These are phyloP conservation scores for Pseudomyrmex cubaensis DNA, from an alignment of 1,140 invertebrate genomes.

Conservation along the genomic window DNA sequence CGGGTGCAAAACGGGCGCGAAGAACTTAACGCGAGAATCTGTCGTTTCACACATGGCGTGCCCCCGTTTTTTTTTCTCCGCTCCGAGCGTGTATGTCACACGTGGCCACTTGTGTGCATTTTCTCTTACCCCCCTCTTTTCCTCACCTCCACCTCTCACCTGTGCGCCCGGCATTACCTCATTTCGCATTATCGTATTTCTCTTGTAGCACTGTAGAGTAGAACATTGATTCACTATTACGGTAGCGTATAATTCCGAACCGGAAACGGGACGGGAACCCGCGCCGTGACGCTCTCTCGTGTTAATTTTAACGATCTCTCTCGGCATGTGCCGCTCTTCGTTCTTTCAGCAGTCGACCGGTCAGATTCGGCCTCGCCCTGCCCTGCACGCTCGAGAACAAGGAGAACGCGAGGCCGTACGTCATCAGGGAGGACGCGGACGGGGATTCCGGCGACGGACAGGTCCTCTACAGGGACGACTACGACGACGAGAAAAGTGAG, in stretches of 20 bases:
- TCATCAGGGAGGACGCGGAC: slow-evolving; percentile 88
- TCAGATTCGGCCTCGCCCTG: slow-evolving; percentile 90
- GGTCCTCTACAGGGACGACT: slow-evolving; percentile 92
- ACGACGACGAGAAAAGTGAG: slow-evolving; percentile 89
- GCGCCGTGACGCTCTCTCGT: too few species aligned
- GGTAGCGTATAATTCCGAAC: slow-evolving; percentile 64
- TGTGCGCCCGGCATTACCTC: slow-evolving; percentile 34
- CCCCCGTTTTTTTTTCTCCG: slow-evolving; percentile 33
- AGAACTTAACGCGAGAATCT: not conserved
- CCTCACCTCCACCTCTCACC: too few species aligned
- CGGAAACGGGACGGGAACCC: slow-evolving; percentile 31
- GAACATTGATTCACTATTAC: slow-evolving; percentile 78
- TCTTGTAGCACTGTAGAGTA: slow-evolving; percentile 74
- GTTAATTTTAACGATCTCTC: slow-evolving; percentile 4
- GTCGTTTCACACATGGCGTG: slow-evolving; percentile 52
- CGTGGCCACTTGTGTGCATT: slow-evolving; percentile 29
- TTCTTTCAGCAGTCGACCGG: slow-evolving; percentile 89
- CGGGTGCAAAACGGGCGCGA: not conserved
- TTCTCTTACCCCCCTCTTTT: not conserved
- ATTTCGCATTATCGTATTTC: slow-evolving; percentile 56
- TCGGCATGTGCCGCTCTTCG: not conserved
- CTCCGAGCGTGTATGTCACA: slow-evolving; percentile 49
- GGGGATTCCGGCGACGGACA: slow-evolving; percentile 88
- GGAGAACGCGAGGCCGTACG: slow-evolving; percentile 93
- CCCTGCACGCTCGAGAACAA: slow-evolving; percentile 93